phyloP scores from a whole-genome alignment of 2,888 invertebrate species.

The Apamea sordens region DNA sequence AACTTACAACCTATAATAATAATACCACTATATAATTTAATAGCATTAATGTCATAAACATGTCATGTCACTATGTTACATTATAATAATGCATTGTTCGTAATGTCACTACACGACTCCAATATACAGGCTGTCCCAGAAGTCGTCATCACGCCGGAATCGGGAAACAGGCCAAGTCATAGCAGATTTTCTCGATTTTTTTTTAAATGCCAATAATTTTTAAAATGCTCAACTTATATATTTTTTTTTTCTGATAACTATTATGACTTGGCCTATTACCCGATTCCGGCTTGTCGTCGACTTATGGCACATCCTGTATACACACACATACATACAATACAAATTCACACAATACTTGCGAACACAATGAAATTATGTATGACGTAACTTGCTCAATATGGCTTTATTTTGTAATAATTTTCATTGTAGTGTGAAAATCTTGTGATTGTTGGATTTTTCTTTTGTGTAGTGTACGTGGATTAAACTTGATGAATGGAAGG shows the following conservation, averaged over 20 bases:
- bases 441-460: slow-evolving; percentile 30
- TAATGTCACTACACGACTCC: slow-evolving; percentile 11
- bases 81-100: slow-evolving; percentile 13
- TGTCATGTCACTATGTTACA: slow-evolving; percentile 14
- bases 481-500: slow-evolving; percentile 13
- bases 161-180: no score
- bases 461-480: slow-evolving; percentile 18
- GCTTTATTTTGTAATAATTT: slow-evolving; percentile 49
- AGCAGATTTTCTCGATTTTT: no score
- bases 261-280: no score
- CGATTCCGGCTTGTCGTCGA: no score
- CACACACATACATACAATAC: not conserved
- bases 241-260: no score
- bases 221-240: no score
- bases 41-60: slow-evolving; percentile 20
- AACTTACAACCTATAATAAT: not conserved
- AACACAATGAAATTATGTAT: slow-evolving; percentile 49
- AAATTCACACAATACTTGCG: slow-evolving; percentile 40
- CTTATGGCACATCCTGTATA: not conserved
- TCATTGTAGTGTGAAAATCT: slow-evolving; percentile 47
- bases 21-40: slow-evolving; percentile 14
- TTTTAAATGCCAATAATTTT: no score
- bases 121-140: not conserved
- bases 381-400: slow-evolving; percentile 27
- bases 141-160: no score